phyloP scores from a whole-genome alignment of 2,888 invertebrate species.

The Drosophila crucigera region DNA sequence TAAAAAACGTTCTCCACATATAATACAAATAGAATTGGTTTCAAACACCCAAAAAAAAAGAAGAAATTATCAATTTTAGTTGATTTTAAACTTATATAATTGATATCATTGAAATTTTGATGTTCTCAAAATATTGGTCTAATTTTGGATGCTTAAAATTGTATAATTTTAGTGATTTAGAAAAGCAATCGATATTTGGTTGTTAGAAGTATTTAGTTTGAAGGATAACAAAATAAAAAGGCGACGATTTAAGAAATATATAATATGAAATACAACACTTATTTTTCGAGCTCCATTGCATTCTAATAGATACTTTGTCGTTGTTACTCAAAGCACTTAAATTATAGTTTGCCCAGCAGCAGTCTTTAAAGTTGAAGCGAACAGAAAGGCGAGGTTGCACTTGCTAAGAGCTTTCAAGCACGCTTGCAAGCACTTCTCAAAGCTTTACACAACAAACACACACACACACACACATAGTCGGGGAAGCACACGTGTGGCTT shows the following conservation, averaged over 20 bases:
- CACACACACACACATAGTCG: slow-evolving; percentile 14
- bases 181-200: background rate
- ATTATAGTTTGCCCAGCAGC: background rate
- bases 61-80: background rate
- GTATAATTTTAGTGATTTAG: background rate
- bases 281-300: slow-evolving; percentile 6
- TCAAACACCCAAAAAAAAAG: rapidly evolving
- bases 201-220: background rate
- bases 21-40: background rate
- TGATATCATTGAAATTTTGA: background rate
- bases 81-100: background rate
- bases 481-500: slow-evolving; percentile 26
- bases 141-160: background rate
- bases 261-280: background rate
- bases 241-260: background rate
- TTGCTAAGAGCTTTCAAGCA: slow-evolving; percentile 46
- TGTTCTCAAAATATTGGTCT: background rate
- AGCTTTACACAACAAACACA: slow-evolving; percentile 23
- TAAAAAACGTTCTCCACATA: background rate
- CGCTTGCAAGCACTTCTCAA: slow-evolving; percentile 14
- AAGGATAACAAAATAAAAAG: background rate
- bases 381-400: slow-evolving; percentile 6
- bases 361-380: background rate
- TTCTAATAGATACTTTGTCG: background rate
- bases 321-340: background rate